phyloP scores from a whole-genome alignment of 2,797 vertebrate species.

The Hirundo rustica region DNA sequence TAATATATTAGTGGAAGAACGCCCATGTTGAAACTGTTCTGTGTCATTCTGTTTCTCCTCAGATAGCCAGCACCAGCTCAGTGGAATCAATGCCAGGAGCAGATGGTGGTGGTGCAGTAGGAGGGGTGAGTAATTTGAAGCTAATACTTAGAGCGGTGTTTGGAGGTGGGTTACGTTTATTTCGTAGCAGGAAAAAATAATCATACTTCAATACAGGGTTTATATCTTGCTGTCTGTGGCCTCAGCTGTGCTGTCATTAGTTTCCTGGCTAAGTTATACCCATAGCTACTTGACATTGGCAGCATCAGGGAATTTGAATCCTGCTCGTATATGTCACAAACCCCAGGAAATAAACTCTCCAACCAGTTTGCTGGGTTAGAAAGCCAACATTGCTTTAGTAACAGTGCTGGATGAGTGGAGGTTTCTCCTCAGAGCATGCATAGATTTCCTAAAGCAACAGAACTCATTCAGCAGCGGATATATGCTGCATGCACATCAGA shows the following conservation, averaged over 20 bases:
- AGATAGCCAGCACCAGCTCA: slow-evolving; percentile 60
- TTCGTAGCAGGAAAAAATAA: background rate
- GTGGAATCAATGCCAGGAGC: slow-evolving; percentile 58
- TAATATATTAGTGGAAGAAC: background rate
- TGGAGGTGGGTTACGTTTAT: background rate
- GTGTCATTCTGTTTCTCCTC: background rate
- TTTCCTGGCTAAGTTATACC: background rate
- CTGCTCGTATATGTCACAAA: background rate
- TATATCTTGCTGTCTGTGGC: background rate
- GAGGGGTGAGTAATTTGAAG: slow-evolving; percentile 69
- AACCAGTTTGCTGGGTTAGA: background rate
- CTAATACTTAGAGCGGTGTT: background rate
- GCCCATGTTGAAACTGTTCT: background rate
- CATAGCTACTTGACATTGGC: background rate
- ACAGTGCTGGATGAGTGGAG: background rate
- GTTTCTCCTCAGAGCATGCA: background rate
- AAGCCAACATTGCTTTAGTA: background rate
- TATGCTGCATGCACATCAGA: accelerated
- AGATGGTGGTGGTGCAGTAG: slow-evolving; percentile 38
- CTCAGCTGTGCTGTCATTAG: background rate
- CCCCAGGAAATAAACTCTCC: background rate
- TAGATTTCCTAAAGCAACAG: background rate
- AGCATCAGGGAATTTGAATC: background rate
- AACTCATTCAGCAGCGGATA: accelerated
- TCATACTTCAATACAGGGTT: background rate